Evolutionary conservation across 2,797 vertebrate genomes (phyloP).

Genomic region (Xenopus petersii): DNA sequence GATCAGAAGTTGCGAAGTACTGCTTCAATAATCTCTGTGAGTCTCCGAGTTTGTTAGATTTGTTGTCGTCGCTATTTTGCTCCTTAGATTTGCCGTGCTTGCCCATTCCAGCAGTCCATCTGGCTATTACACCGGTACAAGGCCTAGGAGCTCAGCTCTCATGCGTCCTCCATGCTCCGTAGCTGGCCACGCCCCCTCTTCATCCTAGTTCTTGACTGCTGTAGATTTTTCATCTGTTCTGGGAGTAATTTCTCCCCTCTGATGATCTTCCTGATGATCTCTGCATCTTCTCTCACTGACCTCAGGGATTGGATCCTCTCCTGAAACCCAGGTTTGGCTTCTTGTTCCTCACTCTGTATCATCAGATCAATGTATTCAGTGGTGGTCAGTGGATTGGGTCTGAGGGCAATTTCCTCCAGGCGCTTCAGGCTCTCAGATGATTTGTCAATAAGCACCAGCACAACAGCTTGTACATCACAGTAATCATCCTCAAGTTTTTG

Average conservation of each 20-base stretch:
- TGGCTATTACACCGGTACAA: too few species aligned
- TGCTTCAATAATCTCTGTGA: too few species aligned
- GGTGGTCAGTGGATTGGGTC: conserved; percentile 46
- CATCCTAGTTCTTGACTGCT: too few species aligned
- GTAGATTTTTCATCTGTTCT: too few species aligned
- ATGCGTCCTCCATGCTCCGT: too few species aligned
- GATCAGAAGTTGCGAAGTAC: too few species aligned
- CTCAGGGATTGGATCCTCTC: conserved; percentile 27
- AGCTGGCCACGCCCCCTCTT: too few species aligned
- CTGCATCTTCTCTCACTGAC: conserved; percentile 40
- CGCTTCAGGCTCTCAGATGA: conserved; percentile 27
- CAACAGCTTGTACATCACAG: neutral
- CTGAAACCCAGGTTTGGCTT: conserved; percentile 34
- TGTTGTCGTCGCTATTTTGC: too few species aligned
- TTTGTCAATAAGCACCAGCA: neutral
- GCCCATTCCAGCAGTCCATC: too few species aligned
- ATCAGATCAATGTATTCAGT: conserved; percentile 55
- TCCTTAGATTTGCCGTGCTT: too few species aligned
- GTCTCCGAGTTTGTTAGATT: too few species aligned
- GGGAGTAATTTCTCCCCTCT: conserved; percentile 9
- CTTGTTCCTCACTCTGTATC: conserved; percentile 47
- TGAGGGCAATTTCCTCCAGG: conserved; percentile 53
- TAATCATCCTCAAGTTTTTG: neutral
- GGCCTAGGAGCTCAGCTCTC: too few species aligned
- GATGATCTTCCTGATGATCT: conserved; percentile 53